Evolutionary conservation across 1,140 invertebrate genomes (phyloP).

Genomic region (Thaumetopoea pityocampa): DNA sequence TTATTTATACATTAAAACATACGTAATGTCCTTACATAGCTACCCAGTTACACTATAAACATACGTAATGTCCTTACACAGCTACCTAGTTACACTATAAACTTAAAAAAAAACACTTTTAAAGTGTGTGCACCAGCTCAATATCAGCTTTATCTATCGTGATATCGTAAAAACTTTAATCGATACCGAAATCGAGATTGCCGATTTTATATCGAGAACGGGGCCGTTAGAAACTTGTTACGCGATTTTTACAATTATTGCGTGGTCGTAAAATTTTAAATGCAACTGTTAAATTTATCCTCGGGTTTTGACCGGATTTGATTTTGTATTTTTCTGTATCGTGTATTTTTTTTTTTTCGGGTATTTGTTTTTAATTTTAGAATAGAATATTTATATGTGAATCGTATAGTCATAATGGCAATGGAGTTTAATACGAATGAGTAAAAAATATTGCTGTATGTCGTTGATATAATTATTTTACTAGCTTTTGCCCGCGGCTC

Average conservation of each 20-base stretch:
- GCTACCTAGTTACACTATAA: conserved; percentile 18
- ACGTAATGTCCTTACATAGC: too few species aligned
- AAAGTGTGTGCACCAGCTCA: conserved; percentile 5
- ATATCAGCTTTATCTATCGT: conserved; percentile 14
- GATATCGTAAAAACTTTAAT: conserved; percentile 27
- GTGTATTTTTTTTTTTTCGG: too few species aligned
- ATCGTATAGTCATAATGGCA: too few species aligned
- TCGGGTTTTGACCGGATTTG: conserved; percentile 10
- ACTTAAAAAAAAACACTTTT: conserved; percentile 5
- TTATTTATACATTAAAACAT: too few species aligned
- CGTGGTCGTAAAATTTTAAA: conserved; percentile 17
- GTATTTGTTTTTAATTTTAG: too few species aligned
- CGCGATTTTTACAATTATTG: conserved; percentile 18
- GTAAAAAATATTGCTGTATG: too few species aligned
- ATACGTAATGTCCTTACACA: conserved; percentile 13
- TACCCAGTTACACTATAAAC: too few species aligned
- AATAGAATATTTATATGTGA: too few species aligned
- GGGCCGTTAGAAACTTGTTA: conserved; percentile 13
- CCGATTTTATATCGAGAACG: conserved; percentile 19
- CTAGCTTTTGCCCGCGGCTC: too few species aligned
- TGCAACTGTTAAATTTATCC: conserved; percentile 11
- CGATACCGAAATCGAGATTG: conserved; percentile 17
- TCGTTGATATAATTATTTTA: too few species aligned
- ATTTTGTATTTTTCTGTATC: conserved; percentile 7
- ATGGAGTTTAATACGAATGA: too few species aligned